phyloP scores from a whole-genome alignment of 2,113 vertebrate genomes.

The Mastomys natalensis region DNA sequence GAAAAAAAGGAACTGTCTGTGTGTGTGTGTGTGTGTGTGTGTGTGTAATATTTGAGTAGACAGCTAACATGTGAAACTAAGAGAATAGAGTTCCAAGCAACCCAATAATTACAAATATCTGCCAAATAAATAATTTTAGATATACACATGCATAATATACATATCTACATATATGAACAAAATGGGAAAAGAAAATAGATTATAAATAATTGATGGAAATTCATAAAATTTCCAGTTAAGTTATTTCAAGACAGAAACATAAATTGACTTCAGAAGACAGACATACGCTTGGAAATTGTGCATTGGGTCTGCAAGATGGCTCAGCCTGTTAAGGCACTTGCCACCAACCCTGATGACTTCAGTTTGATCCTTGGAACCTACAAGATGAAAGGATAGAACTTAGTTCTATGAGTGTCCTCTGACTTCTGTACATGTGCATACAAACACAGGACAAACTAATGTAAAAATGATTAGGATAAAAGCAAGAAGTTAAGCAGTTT shows the following conservation, averaged over 20 bases:
- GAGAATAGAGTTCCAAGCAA: not conserved
- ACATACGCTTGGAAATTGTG: not conserved
- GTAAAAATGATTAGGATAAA: not conserved
- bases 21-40: too few relatives aligned
- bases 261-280: slow-evolving; percentile 1
- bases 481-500: not conserved
- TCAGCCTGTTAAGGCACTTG: not conserved
- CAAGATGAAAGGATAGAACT: not conserved
- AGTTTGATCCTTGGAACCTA: not conserved
- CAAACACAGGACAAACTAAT: not conserved
- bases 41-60: not conserved
- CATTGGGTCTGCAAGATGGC: not conserved
- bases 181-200: not conserved
- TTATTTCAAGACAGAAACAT: slow-evolving; percentile 44
- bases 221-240: not conserved
- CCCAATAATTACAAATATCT: slow-evolving; percentile 12
- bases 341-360: too few relatives aligned
- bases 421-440: not conserved
- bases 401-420: not conserved
- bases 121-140: slow-evolving; percentile 20
- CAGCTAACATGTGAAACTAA: not conserved
- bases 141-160: not conserved
- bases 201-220: not conserved
- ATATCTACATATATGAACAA: not conserved
- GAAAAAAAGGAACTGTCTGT: not conserved